Evolutionary conservation across 2,113 vertebrate species (phyloP), one percentile per base, ranked within the genome.

Genomic region (Nibea coibor): DNA sequence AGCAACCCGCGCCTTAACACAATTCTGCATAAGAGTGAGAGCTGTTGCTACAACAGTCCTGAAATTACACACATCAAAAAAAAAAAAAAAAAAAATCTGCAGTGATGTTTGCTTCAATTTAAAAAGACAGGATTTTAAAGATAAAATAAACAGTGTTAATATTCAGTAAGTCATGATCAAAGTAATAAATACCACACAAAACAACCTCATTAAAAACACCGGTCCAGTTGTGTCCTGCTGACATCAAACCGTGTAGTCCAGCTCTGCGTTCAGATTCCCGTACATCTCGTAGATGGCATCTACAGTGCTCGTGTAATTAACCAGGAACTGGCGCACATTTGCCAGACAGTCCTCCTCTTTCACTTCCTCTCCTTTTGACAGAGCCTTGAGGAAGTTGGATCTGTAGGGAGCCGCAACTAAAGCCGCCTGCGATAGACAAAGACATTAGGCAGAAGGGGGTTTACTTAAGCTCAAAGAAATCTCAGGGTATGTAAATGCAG

Each of bases 201-300:
- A 15, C 14, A 76, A 10, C 35, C 22, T 4, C 22, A 6, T 45
- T 82, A 64, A 69, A 83, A 76, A 31, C 20, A 64, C 2, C 35
- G 7, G 53, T 42, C 50, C 31, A 51, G 62, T n/a, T 10, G 0
- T 4, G 35, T 65, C 51, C n/a, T 0, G 0, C 0, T 0, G 24
- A 58, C 50, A 22, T 96, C 88, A 99, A 79, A 96, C 97, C 3
- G 95, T 96, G 94, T 98, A 99, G 92, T 94, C 96, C 88, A 99
- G 95, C 92, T 99, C 97, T 0, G 97, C 98, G 0, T 97, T 96
- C 93, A 97, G 96, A 86, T 93, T 91, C 0, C 91, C 93, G 93
- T 97, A 99, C 97, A 99, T 96, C 54, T 97, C 96, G 0, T 98
- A 99, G 91, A 99, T 97, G 19, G 96, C 95, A 3, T 99, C 97